Evolutionary conservation across 2,888 invertebrate species (phyloP).

Genomic region (Harpagoxenus sublaevis): DNA sequence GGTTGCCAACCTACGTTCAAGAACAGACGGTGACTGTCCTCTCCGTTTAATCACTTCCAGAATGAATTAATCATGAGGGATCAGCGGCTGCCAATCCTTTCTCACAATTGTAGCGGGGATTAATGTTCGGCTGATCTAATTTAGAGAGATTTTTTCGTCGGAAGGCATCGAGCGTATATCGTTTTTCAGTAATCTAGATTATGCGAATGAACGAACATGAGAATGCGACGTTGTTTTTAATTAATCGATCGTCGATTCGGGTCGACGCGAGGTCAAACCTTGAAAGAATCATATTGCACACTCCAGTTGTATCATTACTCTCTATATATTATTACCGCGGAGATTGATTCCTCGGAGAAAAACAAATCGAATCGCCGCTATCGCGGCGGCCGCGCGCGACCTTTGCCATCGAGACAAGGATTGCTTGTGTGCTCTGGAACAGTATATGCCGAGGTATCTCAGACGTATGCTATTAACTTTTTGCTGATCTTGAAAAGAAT

Average conservation of each 20-base stretch:
- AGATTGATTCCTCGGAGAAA: constrained; percentile 65
- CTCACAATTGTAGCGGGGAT: constrained; percentile 25
- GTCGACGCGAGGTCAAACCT: not conserved
- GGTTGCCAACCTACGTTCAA: constrained; percentile 21
- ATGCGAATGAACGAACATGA: not conserved
- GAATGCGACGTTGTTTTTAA: not conserved
- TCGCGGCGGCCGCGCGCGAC: constrained; percentile 29
- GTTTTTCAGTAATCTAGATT: constrained; percentile 28
- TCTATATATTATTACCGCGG: constrained; percentile 61
- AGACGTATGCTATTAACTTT: not conserved
- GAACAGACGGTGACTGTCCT: constrained; percentile 48
- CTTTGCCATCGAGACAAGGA: constrained; percentile 38
- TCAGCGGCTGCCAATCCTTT: constrained; percentile 40
- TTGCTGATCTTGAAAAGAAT: not conserved
- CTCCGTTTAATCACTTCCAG: constrained; percentile 38
- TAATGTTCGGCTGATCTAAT: constrained; percentile 40
- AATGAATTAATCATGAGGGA: constrained; percentile 53
- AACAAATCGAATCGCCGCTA: constrained; percentile 35
- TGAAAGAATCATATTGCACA: constrained; percentile 34
- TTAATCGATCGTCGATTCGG: constrained; percentile 26
- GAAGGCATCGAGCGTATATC: constrained; percentile 15
- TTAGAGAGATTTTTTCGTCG: constrained; percentile 13
- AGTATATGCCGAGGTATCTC: not conserved
- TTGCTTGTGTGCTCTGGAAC: not conserved
- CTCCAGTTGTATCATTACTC: constrained; percentile 42